A percentile compares a stretch with the other conserved stretches of the same genome.
Conservation (phyloP, 2,113 vertebrate genomes). For the Malurus cyaneus region DNA sequence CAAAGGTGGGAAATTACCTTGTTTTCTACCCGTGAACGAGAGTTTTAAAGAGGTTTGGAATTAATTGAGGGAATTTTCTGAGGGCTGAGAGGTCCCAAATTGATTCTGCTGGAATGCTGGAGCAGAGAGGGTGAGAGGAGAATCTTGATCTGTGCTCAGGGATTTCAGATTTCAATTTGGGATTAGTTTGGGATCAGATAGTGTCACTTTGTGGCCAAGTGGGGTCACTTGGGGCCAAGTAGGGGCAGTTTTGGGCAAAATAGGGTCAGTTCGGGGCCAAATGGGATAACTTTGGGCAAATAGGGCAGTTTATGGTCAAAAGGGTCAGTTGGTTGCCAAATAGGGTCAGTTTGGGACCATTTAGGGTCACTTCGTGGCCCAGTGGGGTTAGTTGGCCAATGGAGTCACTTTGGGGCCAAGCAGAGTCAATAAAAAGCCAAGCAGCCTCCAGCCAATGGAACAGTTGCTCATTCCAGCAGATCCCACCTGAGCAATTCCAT, state of each 20-base stretch:
- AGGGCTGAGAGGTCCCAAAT: not conserved
- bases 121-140: not conserved
- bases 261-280: too few relatives aligned
- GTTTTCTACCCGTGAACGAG: fast-evolving
- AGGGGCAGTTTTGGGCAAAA: too few relatives aligned
- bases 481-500: fast-evolving
- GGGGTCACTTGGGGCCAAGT: too few relatives aligned
- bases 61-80: not conserved
- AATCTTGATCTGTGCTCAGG: not conserved
- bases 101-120: not conserved
- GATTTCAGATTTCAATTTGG: not conserved
- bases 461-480: fast-evolving
- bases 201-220: not conserved
- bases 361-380: too few relatives aligned
- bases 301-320: too few relatives aligned
- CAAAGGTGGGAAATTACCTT: not conserved
- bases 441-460: not conserved
- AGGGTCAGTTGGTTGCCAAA: too few relatives aligned
- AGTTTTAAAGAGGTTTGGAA: too few relatives aligned
- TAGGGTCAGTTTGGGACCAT: too few relatives aligned
- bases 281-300: too few relatives aligned
- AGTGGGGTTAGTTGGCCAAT: not conserved
- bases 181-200: not conserved
- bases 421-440: not conserved
- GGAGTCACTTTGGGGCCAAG: not conserved